Percentiles rank a stretch among this genome's conserved stretches.
Conservation (phyloP, 2,888 invertebrate genomes). For the Yponomeuta plumbellus region DNA sequence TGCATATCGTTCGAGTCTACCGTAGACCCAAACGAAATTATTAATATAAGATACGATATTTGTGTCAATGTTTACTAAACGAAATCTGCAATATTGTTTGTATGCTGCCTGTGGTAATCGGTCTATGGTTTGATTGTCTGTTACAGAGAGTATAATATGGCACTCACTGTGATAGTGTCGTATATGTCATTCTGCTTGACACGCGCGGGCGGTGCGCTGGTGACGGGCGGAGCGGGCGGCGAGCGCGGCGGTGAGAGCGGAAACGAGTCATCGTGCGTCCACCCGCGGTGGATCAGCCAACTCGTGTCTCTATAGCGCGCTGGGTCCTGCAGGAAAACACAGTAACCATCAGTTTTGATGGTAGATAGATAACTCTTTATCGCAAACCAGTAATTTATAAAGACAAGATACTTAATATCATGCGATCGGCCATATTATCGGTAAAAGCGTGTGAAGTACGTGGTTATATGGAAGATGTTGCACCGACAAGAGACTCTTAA, state of each 20-base stretch:
- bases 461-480: no score
- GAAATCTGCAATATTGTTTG: neutral
- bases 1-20: no score
- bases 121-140: neutral
- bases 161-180: conserved; percentile 67
- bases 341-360: conserved; percentile 4
- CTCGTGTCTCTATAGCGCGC: conserved; percentile 84
- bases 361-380: no score
- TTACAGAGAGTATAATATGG: neutral
- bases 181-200: conserved; percentile 65
- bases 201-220: conserved; percentile 37
- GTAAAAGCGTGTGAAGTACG: no score
- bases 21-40: no score
- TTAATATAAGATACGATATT: no score
- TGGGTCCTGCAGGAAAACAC: conserved; percentile 70
- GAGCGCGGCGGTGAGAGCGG: conserved; percentile 57
- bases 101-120: neutral
- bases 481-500: no score
- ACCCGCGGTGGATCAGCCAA: conserved; percentile 83
- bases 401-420: no score
- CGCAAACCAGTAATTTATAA: no score
- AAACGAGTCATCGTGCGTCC: conserved; percentile 73
- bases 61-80: neutral
- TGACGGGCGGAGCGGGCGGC: conserved; percentile 37
- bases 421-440: no score